Conservation (phyloP, 2,888 invertebrate species). For the Acleris cristana region DNA sequence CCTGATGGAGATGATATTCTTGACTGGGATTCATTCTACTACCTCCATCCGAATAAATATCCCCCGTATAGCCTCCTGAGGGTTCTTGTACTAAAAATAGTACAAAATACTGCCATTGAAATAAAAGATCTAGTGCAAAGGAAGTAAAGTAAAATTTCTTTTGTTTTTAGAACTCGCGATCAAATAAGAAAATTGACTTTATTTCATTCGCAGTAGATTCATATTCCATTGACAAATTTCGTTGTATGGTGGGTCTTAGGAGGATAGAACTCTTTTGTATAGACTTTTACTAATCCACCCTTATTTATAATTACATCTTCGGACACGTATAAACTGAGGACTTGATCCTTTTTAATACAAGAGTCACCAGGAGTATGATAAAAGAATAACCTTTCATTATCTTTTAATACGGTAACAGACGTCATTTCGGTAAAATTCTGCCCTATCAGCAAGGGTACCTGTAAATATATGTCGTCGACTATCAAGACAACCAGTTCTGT, state of each 20-base stretch:
- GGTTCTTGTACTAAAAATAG: too few species aligned
- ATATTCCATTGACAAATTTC: too few species aligned
- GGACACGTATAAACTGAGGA: not conserved
- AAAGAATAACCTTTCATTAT: slow-evolving; percentile 23
- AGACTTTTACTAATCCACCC: slow-evolving; percentile 2
- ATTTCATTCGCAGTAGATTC: too few species aligned
- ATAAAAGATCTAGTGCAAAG: too few species aligned
- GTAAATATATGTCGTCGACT: slow-evolving; percentile 31
- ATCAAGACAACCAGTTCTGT: slow-evolving; percentile 22
- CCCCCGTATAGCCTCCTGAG: too few species aligned
- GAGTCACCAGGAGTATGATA: slow-evolving; percentile 6
- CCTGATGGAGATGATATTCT: slow-evolving; percentile 29
- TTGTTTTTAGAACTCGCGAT: too few species aligned
- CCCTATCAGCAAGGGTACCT: too few species aligned
- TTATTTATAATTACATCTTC: not conserved
- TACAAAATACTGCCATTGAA: too few species aligned
- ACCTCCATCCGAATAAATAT: slow-evolving; percentile 23
- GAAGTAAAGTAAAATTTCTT: too few species aligned
- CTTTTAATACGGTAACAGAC: slow-evolving; percentile 31
- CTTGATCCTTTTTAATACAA: not conserved
- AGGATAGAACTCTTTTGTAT: not conserved
- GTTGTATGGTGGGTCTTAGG: too few species aligned
- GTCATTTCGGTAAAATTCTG: slow-evolving; percentile 39
- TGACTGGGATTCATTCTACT: slow-evolving; percentile 5
- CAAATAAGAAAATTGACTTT: too few species aligned